Evolutionary conservation across 1,140 invertebrate genomes (phyloP).

Genomic region (Musca domestica): DNA sequence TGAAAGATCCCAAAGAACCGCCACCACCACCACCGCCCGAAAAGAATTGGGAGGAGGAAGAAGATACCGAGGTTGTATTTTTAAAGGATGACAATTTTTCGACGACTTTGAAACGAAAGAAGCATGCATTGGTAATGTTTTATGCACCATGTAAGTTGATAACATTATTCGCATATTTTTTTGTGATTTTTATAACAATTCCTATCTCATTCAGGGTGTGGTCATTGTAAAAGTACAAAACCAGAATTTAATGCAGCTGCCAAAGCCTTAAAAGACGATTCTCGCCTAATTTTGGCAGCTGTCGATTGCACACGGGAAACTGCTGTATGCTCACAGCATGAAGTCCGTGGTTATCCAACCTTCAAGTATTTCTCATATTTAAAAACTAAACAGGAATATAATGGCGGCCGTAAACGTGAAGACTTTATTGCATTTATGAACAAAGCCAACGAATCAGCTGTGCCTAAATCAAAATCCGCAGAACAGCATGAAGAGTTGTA

Average conservation of each 20-base stretch:
- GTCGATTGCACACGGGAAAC: conserved; percentile 76
- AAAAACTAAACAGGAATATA: conserved; percentile 66
- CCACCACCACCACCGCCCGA: conserved; percentile 76
- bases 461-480: neutral
- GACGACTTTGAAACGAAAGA: conserved; percentile 57
- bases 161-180: neutral
- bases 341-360: conserved; percentile 82
- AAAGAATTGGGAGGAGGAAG: conserved; percentile 73
- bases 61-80: conserved; percentile 71
- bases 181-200: neutral
- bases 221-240: conserved; percentile 86
- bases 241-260: conserved; percentile 80
- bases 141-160: conserved; percentile 81
- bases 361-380: conserved; percentile 84
- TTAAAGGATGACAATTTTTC: conserved; percentile 72
- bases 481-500: conserved; percentile 11
- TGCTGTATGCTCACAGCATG: conserved; percentile 66
- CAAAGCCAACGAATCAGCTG: conserved; percentile 55
- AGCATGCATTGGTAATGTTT: conserved; percentile 83
- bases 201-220: conserved; percentile 71
- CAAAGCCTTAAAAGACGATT: conserved; percentile 68
- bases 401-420: conserved; percentile 69
- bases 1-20: conserved; percentile 78
- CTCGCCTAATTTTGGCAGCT: conserved; percentile 74
- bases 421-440: conserved; percentile 69